These are phyloP conservation scores for Ardeotis arabs DNA, from an alignment of 2,113 vertebrate species.

Conservation along the genomic window DNA sequence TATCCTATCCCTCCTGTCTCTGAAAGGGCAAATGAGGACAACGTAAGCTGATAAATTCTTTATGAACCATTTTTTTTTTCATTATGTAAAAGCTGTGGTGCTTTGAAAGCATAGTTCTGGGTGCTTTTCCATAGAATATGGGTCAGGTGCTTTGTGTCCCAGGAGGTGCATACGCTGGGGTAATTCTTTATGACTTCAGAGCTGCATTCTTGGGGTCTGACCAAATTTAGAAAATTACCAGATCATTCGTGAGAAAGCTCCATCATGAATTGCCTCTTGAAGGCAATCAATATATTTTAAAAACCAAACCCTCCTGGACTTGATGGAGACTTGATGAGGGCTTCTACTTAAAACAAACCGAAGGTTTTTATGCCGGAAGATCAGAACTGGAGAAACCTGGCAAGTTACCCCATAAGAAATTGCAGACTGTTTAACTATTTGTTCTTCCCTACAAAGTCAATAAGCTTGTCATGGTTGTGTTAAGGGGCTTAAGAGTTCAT, in stretches of 20 bases:
- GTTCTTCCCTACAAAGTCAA: not conserved
- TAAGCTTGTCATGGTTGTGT: not conserved
- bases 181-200: not conserved
- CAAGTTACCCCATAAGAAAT: not conserved
- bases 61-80: not conserved
- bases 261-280: not conserved
- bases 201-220: not conserved
- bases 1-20: not conserved
- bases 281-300: not conserved
- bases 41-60: not conserved
- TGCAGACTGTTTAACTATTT: not conserved
- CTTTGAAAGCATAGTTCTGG: not conserved
- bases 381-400: not conserved
- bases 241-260: not conserved
- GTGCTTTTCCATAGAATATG: not conserved
- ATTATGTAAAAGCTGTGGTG: not conserved
- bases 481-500: not conserved
- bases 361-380: not conserved
- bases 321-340: not conserved
- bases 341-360: not conserved
- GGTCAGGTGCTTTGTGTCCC: not conserved
- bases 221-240: not conserved
- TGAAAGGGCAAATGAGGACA: not conserved
- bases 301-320: not conserved
- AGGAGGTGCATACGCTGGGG: not conserved